phyloP scores from a whole-genome alignment of 2,113 vertebrate genomes.

The Blennius ocellaris region DNA sequence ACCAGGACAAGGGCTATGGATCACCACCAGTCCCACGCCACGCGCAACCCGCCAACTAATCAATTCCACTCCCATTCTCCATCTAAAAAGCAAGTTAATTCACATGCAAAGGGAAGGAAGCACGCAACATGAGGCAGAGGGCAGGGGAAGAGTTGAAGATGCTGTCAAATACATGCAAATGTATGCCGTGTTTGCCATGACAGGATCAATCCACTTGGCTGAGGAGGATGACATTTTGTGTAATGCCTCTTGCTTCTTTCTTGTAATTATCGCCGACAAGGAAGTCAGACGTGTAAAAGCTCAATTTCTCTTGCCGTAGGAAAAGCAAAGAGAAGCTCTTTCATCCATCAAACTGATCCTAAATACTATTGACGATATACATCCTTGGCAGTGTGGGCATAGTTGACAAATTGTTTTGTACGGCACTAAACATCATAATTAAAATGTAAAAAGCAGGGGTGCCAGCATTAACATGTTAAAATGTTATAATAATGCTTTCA shows the following conservation, averaged over 20 bases:
- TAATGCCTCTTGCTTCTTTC: constrained; percentile 17
- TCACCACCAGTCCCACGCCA: constrained; percentile 16
- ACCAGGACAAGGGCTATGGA: constrained; percentile 12
- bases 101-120: constrained; percentile 15
- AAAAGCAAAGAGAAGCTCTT: not conserved
- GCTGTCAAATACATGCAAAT: constrained; percentile 37
- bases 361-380: too few relatives aligned
- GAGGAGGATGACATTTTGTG: constrained; percentile 14
- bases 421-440: too few relatives aligned
- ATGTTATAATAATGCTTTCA: too few relatives aligned
- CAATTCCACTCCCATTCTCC: constrained; percentile 14
- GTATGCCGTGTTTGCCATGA: constrained; percentile 5
- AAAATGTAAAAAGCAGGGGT: too few relatives aligned
- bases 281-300: not conserved
- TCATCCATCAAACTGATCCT: too few relatives aligned
- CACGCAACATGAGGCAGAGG: constrained; percentile 18
- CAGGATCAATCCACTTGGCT: constrained; percentile 35
- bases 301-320: not conserved
- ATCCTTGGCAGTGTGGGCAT: too few relatives aligned
- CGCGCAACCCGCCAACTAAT: constrained; percentile 27
- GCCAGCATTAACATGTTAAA: too few relatives aligned
- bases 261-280: not conserved
- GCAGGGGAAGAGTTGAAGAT: constrained; percentile 17
- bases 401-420: too few relatives aligned
- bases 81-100: constrained; percentile 29